phyloP scores from a whole-genome alignment of 2,888 invertebrate species.

The Cryptocephalus moraei region DNA sequence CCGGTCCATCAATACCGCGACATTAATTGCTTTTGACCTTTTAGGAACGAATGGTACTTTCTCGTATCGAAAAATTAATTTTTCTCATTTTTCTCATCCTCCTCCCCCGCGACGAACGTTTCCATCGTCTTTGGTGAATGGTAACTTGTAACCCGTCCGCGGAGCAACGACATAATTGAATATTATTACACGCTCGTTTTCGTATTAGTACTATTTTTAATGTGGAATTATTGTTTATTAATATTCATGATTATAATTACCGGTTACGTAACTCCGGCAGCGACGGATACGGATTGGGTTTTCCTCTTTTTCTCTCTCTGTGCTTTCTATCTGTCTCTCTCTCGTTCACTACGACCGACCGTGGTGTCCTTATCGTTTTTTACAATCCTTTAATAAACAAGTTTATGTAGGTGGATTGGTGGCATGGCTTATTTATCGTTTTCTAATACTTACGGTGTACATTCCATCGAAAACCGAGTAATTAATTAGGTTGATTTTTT shows the following conservation, averaged over 20 bases:
- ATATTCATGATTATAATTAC: constrained; percentile 14
- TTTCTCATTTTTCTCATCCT: too few relatives aligned
- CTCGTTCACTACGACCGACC: background rate
- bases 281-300: constrained; percentile 3
- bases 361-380: too few relatives aligned
- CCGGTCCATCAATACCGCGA: too few relatives aligned
- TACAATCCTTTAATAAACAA: too few relatives aligned
- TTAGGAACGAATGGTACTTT: too few relatives aligned
- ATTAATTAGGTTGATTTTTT: too few relatives aligned
- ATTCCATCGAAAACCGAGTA: too few relatives aligned
- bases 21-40: too few relatives aligned
- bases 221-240: constrained; percentile 5
- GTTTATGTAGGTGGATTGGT: too few relatives aligned
- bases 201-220: constrained; percentile 22
- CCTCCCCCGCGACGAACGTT: background rate
- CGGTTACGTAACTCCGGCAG: constrained; percentile 9
- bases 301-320: background rate
- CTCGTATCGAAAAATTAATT: too few relatives aligned
- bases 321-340: background rate
- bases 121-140: background rate
- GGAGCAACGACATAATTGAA: constrained; percentile 24
- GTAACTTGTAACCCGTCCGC: constrained; percentile 10
- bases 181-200: constrained; percentile 25
- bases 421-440: too few relatives aligned
- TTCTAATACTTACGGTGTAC: too few relatives aligned